These are phyloP conservation scores for Apamea sordens DNA, from an alignment of 2,888 invertebrate species.

Conservation along the genomic window DNA sequence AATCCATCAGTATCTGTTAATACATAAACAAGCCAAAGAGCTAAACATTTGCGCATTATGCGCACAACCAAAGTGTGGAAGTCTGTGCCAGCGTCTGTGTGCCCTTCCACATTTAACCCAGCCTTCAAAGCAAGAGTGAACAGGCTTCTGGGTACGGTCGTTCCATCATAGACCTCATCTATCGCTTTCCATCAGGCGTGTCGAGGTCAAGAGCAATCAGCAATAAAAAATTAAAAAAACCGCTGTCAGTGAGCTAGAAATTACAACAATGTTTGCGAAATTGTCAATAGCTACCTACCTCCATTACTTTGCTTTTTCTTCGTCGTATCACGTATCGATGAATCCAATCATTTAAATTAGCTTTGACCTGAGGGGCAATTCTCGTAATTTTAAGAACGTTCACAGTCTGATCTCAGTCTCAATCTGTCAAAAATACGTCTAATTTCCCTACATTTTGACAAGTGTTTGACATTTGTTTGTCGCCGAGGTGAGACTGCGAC, in stretches of 20 bases:
- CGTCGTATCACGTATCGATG: conserved; percentile 14
- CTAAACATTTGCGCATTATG: background rate
- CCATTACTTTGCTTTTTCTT: background rate
- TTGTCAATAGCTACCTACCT: background rate
- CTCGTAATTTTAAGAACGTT: too few species aligned
- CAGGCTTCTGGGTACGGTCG: background rate
- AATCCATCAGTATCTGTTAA: background rate
- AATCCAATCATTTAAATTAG: background rate
- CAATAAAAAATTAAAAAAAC: background rate
- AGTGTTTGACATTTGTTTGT: too few species aligned
- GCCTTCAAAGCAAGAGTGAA: background rate
- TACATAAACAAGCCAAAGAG: background rate
- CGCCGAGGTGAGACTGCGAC: too few species aligned
- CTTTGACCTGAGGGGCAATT: too few species aligned
- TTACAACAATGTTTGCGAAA: background rate
- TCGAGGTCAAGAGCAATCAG: background rate
- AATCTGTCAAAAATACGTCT: too few species aligned
- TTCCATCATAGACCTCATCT: background rate
- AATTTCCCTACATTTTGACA: too few species aligned
- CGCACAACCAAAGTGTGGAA: background rate
- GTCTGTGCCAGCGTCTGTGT: background rate
- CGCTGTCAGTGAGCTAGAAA: background rate
- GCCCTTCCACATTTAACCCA: too few species aligned
- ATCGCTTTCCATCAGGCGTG: background rate
- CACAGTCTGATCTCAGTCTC: too few species aligned